Evolutionary conservation across 2,888 invertebrate genomes (phyloP).

Genomic region (Cartodere bifasciata): DNA sequence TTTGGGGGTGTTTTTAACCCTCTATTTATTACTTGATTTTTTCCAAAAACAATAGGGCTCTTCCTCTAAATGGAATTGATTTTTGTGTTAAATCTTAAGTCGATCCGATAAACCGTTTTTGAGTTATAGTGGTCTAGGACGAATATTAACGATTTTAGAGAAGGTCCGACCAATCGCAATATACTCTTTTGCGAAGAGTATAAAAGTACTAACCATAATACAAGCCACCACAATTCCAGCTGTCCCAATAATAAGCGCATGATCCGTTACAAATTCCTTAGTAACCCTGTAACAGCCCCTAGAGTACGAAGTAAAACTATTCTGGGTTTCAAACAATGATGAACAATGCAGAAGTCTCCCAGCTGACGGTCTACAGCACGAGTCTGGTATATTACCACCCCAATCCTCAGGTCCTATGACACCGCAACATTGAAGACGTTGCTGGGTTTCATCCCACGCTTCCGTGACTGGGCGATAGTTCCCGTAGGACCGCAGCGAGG

Average conservation of each 20-base stretch:
- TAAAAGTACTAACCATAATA: slow-evolving; percentile 58
- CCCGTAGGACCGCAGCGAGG: slow-evolving; percentile 62
- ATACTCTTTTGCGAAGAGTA: no score
- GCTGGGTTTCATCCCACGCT: slow-evolving; percentile 84
- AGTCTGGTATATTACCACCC: slow-evolving; percentile 58
- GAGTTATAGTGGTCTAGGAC: neutral
- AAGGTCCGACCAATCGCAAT: no score
- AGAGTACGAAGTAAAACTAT: slow-evolving; percentile 50
- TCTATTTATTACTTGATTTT: no score
- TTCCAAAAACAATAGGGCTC: no score
- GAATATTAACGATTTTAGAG: neutral
- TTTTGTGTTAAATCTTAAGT: neutral
- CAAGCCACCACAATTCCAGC: slow-evolving; percentile 74
- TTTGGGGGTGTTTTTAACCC: no score
- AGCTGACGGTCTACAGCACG: slow-evolving; percentile 58
- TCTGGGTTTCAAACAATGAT: slow-evolving; percentile 35
- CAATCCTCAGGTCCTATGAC: slow-evolving; percentile 65
- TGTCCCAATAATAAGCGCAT: slow-evolving; percentile 69
- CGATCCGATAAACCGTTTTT: neutral
- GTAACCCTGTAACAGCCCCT: slow-evolving; percentile 66
- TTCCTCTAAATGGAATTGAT: slow-evolving; percentile 1
- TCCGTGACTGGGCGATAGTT: slow-evolving; percentile 54
- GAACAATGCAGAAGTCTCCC: slow-evolving; percentile 46
- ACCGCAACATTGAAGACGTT: slow-evolving; percentile 73
- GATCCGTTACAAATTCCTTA: slow-evolving; percentile 56